Conservation (phyloP, 1,140 invertebrate species). For the Drosophila sechellia region DNA sequence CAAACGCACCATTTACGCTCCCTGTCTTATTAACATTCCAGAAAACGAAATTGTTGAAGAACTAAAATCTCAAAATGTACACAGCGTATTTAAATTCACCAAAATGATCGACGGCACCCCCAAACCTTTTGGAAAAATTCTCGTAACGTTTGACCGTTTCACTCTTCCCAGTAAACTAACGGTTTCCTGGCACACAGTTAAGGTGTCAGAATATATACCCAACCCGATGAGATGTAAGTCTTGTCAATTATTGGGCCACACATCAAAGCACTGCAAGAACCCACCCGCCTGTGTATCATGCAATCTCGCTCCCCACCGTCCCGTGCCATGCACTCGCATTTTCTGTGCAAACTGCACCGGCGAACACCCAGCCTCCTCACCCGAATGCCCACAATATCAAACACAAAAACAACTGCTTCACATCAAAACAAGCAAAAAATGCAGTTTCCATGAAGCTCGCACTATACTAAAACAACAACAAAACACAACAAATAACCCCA, state of each 20-base stretch:
- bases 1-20: neutral
- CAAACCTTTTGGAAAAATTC: neutral
- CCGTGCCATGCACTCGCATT: neutral
- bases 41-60: neutral
- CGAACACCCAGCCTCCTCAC: neutral
- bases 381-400: neutral
- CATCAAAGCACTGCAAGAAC: neutral
- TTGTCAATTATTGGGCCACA: neutral
- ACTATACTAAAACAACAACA: slow-evolving; percentile 23
- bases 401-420: neutral
- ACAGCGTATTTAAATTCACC: neutral
- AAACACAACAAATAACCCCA: slow-evolving; percentile 13
- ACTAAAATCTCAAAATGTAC: neutral
- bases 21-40: no score
- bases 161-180: no score
- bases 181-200: no score
- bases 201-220: no score
- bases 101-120: neutral
- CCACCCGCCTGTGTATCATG: neutral
- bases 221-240: neutral
- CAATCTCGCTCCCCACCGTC: neutral
- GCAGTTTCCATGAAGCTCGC: slow-evolving; percentile 31
- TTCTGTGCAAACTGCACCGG: neutral
- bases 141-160: neutral
- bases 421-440: slow-evolving; percentile 21